These are phyloP conservation scores for Pelodiscus sinensis DNA, from an alignment of 2,113 vertebrate species.

Conservation along the genomic window DNA sequence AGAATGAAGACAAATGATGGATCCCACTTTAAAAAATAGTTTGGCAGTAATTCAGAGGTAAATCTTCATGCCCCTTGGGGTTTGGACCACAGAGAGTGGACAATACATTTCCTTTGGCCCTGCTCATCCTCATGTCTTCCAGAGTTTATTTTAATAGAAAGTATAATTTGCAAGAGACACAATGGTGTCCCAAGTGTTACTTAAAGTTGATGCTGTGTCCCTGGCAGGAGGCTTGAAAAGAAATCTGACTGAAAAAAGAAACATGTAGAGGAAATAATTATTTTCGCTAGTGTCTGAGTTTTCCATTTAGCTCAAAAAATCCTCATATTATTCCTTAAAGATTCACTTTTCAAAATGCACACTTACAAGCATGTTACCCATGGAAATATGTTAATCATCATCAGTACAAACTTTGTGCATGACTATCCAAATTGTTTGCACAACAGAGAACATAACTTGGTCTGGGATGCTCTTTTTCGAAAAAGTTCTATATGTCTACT, in stretches of 20 bases:
- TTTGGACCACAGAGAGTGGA: neutral
- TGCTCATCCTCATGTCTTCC: neutral
- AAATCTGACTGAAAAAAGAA: neutral
- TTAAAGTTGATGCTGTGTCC: neutral
- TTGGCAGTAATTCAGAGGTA: neutral
- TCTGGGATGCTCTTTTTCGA: neutral
- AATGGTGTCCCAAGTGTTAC: neutral
- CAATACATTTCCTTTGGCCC: neutral
- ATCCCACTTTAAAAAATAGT: slow-evolving; percentile 23
- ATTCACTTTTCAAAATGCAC: neutral
- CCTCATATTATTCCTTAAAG: neutral
- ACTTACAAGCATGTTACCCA: neutral
- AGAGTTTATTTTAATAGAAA: neutral
- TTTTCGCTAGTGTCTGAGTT: neutral
- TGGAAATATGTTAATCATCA: neutral
- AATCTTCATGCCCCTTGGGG: neutral
- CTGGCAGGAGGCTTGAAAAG: neutral
- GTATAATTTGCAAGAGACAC: neutral
- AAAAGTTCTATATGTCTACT: neutral
- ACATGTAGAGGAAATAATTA: neutral
- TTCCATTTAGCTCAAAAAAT: neutral
- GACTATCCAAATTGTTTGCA: neutral
- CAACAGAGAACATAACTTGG: neutral
- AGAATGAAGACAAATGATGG: slow-evolving; percentile 7
- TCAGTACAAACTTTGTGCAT: neutral